Percentiles rank a stretch among this genome's conserved stretches.
phyloP scores from a whole-genome alignment of 2,888 invertebrate genomes.

The Masnerella sp. region DNA sequence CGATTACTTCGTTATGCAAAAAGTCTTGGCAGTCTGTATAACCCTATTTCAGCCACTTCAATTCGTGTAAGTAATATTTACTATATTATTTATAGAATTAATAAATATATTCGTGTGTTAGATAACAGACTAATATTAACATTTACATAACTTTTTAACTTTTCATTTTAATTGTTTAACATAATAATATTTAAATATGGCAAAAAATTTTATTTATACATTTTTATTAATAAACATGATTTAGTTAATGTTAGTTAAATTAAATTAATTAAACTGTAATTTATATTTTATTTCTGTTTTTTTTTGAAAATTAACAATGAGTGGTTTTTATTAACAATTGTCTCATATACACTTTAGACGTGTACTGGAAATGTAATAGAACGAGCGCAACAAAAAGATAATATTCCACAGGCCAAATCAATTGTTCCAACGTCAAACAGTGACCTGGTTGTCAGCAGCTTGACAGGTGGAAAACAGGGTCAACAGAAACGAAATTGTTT shows the following conservation, averaged over 20 bases:
- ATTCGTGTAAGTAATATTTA: constrained; percentile 48
- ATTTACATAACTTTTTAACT: no score
- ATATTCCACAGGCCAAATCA: constrained; percentile 72
- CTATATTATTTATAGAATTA: constrained; percentile 23
- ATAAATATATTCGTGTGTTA: neutral
- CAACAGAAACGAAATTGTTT: constrained; percentile 88
- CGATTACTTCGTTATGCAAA: constrained; percentile 5
- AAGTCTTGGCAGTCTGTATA: constrained; percentile 5
- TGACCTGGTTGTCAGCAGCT: constrained; percentile 68
- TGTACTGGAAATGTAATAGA: constrained; percentile 75
- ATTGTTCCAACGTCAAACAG: constrained; percentile 71
- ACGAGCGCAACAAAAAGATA: constrained; percentile 73
- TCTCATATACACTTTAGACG: constrained; percentile 70
- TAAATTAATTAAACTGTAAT: no score
- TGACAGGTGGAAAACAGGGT: constrained; percentile 75
- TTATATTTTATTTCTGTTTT: no score
- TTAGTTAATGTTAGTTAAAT: no score
- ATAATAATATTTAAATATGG: neutral
- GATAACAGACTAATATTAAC: neutral
- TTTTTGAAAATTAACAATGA: neutral
- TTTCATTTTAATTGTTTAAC: no score
- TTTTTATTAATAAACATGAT: no score
- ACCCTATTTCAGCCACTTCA: constrained; percentile 33
- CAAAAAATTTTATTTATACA: neutral
- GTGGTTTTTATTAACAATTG: neutral